These are phyloP conservation scores for Lithodes maja DNA, from an alignment of 2,888 invertebrate species.

Conservation along the genomic window DNA sequence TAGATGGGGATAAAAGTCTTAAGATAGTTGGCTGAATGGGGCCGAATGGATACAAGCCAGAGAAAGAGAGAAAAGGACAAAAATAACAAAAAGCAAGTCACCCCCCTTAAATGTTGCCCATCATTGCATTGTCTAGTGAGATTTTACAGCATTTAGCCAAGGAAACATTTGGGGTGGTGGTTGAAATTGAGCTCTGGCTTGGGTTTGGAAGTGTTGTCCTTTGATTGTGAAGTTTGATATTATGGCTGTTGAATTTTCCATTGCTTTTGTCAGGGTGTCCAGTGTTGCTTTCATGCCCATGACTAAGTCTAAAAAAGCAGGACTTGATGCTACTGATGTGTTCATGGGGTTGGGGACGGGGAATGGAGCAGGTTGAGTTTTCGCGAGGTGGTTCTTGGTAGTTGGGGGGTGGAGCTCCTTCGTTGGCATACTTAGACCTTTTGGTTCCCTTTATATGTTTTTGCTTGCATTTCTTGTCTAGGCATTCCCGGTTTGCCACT, in stretches of 20 bases:
- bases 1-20: too few relatives aligned
- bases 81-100: too few relatives aligned
- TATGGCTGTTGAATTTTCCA: background rate
- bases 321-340: background rate
- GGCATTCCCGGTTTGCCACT: background rate
- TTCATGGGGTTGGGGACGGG: background rate
- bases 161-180: slow-evolving; percentile 1
- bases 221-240: background rate
- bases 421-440: background rate
- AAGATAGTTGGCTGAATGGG: too few relatives aligned
- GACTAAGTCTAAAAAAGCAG: background rate
- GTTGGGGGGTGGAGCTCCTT: too few relatives aligned
- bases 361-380: too few relatives aligned
- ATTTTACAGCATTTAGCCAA: background rate
- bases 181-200: too few relatives aligned
- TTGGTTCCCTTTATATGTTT: background rate
- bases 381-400: too few relatives aligned
- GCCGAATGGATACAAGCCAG: too few relatives aligned
- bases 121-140: background rate
- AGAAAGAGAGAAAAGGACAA: too few relatives aligned
- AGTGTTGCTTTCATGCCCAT: background rate
- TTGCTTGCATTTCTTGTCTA: background rate
- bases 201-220: background rate
- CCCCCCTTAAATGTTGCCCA: background rate
- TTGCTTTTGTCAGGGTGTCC: background rate